A percentile compares a stretch with the other conserved stretches of the same genome.
phyloP scores from a whole-genome alignment of 1,140 invertebrate genomes.

The Megalopta genalis region DNA sequence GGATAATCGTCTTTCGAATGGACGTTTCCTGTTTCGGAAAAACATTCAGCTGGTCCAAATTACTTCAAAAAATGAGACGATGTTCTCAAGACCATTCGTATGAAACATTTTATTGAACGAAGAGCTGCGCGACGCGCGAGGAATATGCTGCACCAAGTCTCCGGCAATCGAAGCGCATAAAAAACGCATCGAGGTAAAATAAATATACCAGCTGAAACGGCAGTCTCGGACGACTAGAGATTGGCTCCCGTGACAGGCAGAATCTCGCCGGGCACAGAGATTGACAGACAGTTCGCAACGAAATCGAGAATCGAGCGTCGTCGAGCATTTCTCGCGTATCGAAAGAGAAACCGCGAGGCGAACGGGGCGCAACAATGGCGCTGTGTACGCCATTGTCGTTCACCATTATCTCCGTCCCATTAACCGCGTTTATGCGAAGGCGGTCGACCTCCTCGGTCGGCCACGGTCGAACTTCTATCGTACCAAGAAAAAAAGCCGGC shows the following conservation, averaged over 20 bases:
- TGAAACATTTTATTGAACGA: no score
- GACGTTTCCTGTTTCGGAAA: no score
- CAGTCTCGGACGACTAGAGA: neutral
- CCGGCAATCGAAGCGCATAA: no score
- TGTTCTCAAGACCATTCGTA: no score
- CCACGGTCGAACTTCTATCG: slow-evolving; percentile 39
- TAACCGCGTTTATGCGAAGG: slow-evolving; percentile 50
- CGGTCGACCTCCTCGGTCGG: slow-evolving; percentile 34
- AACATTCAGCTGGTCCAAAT: no score
- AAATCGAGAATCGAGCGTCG: neutral
- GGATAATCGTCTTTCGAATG: no score
- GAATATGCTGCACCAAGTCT: no score
- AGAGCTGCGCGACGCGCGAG: no score
- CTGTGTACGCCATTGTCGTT: slow-evolving; percentile 47
- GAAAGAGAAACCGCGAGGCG: slow-evolving; percentile 50
- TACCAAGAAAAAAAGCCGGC: neutral
- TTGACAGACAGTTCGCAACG: neutral
- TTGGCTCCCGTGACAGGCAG: neutral
- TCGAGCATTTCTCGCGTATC: slow-evolving; percentile 11
- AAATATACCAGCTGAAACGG: no score
- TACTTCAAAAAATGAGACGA: no score
- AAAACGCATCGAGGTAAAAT: no score
- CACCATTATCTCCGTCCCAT: slow-evolving; percentile 50
- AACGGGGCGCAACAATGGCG: slow-evolving; percentile 30
- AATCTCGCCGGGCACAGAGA: no score